Evolutionary conservation across 2,888 invertebrate genomes (phyloP), one percentile per base, ranked within the genome.

Genomic region (Anaspis maculata): DNA sequence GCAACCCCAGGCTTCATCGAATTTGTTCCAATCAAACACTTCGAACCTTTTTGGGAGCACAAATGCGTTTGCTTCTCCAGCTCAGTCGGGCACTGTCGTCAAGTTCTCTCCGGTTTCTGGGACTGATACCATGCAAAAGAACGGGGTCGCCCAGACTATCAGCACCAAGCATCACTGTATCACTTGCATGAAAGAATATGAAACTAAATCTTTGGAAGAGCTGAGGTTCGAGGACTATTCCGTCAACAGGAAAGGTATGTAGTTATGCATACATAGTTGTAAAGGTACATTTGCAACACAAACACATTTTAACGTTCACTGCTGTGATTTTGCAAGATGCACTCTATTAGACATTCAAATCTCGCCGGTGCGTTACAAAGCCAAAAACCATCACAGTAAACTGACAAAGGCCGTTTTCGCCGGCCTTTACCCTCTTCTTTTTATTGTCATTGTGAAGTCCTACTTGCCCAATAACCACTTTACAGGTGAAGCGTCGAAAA

Each of bases 141-240:
- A 83, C 44, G 91, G 92, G 0, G 74, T 79, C 2, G 78, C 85
- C 2, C 83, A 81, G 56, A 87, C 75, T 44, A 91, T 98, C 45
- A 88, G 79, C 51, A 97, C 95, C 0, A 83, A 90, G 51, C 92
- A 95, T 60, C 89, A 95, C 59, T 96, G 96, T 62, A 96, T 98
- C 39, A 94, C 94, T 1, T 91, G 91, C 37, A 98, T 98, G 98
- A 94, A 95, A 69, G 95, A 97, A 59, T 99, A 97, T 60, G 96
- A 97, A 57, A 66, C 62, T 28, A 98, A 97, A 63, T 91, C 91
- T 0, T 66, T 97, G 13, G 98, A 98, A 66, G 98, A 98, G 62
- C 68, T 98, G 30, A 77, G 97, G 6, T 69, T 84, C 33, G 97
- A 97, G 57, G 97, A 98, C 66, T 98, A 98, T 62, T 66, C 76